Evolutionary conservation across 2,797 vertebrate species (phyloP).

Genomic region (Anguilla megastoma): DNA sequence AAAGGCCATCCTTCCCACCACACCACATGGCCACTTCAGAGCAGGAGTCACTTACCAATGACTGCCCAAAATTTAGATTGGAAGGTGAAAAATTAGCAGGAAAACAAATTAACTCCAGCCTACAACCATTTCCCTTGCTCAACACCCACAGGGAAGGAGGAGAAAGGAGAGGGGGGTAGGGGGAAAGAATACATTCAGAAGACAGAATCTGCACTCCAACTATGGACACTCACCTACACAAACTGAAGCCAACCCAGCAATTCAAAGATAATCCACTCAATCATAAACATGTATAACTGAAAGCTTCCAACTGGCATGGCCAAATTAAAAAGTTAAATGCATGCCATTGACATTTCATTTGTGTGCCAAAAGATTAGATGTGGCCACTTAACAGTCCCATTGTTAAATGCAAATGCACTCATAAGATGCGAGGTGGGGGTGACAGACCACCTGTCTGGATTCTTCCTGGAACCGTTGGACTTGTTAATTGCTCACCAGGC

Average conservation of each 20-base stretch:
- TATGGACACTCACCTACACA: background rate
- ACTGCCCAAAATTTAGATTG: background rate
- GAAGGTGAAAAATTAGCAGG: background rate
- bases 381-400: conserved; percentile 63
- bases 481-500: conserved; percentile 82
- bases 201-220: background rate
- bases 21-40: background rate
- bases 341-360: conserved; percentile 59
- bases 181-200: background rate
- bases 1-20: background rate
- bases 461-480: conserved; percentile 70
- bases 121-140: background rate
- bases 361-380: conserved; percentile 53
- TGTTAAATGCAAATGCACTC: conserved; percentile 70
- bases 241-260: background rate
- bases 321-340: conserved; percentile 40
- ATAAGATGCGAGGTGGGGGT: conserved; percentile 38
- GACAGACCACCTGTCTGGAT: conserved; percentile 70
- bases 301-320: conserved; percentile 18
- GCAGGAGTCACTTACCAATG: background rate
- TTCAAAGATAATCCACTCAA: conserved; percentile 4
- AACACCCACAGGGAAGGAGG: background rate
- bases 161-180: background rate
- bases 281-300: background rate
- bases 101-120: background rate